phyloP scores from a whole-genome alignment of 1,140 invertebrate species.

The Drosophila lowei region DNA sequence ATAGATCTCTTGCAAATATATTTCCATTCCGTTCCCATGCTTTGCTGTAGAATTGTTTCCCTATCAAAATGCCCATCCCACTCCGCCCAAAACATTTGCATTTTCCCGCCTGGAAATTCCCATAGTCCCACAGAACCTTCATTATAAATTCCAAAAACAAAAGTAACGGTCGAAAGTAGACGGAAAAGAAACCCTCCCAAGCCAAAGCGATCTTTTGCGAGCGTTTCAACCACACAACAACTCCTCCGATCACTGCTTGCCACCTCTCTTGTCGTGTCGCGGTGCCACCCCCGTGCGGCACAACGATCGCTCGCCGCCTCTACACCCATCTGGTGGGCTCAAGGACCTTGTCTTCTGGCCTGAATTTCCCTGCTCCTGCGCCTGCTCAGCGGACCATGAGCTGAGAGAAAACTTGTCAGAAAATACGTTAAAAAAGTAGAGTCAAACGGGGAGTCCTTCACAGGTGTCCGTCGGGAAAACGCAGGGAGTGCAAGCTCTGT shows the following conservation, averaged over 20 bases:
- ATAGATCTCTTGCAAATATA: too few relatives aligned
- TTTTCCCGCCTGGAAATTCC: constrained; percentile 33
- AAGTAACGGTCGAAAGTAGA: constrained; percentile 30
- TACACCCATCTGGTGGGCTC: constrained; percentile 23
- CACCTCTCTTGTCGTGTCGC: constrained; percentile 28
- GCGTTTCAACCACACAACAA: constrained; percentile 31
- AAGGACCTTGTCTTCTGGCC: constrained; percentile 54
- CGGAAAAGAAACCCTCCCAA: background rate
- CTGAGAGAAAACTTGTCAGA: constrained; percentile 53
- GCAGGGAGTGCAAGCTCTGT: constrained; percentile 3
- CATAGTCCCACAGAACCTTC: constrained; percentile 2
- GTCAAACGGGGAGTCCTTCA: constrained; percentile 14
- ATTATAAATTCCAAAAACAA: constrained; percentile 38
- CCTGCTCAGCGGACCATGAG: constrained; percentile 56
- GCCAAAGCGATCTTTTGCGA: constrained; percentile 26
- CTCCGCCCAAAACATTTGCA: constrained; percentile 13
- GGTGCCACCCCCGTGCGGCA: constrained; percentile 43
- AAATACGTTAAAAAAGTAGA: constrained; percentile 66
- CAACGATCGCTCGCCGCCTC: constrained; percentile 4
- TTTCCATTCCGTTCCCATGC: too few relatives aligned
- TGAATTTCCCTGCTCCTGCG: constrained; percentile 43
- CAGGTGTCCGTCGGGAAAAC: constrained; percentile 42
- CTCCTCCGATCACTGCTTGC: constrained; percentile 21
- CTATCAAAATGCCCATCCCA: too few relatives aligned
- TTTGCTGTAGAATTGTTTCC: too few relatives aligned